These are phyloP conservation scores for Pedionomus torquatus DNA, from an alignment of 2,113 vertebrate genomes.

Conservation along the genomic window DNA sequence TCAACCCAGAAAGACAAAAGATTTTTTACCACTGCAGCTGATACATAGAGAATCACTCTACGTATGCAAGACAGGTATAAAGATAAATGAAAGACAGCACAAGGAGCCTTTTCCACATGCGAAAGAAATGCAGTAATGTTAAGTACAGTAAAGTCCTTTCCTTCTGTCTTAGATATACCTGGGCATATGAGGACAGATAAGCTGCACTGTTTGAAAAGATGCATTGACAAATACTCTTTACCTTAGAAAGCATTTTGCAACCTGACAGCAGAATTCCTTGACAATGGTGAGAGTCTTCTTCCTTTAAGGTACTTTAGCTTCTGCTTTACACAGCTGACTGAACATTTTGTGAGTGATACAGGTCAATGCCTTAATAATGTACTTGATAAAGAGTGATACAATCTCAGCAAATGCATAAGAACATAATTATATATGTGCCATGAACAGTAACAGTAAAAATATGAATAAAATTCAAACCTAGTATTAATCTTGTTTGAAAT, in stretches of 20 bases:
- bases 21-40: background rate
- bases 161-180: background rate
- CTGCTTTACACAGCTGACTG: background rate
- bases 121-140: background rate
- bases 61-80: background rate
- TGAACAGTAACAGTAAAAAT: background rate
- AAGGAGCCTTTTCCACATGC: background rate
- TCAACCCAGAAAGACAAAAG: background rate
- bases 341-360: background rate
- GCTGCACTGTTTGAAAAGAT: background rate
- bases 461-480: background rate
- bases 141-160: background rate
- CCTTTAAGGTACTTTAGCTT: background rate
- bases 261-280: background rate
- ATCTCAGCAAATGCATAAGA: background rate
- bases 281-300: background rate
- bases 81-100: background rate
- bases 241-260: background rate
- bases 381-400: background rate
- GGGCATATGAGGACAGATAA: background rate
- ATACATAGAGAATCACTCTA: background rate
- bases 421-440: background rate
- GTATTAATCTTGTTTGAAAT: slow-evolving; percentile 4
- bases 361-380: background rate
- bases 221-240: background rate